A percentile compares a stretch with the other conserved stretches of the same genome.
Conservation (phyloP, 2,888 invertebrate genomes). For the Tachina fera region DNA sequence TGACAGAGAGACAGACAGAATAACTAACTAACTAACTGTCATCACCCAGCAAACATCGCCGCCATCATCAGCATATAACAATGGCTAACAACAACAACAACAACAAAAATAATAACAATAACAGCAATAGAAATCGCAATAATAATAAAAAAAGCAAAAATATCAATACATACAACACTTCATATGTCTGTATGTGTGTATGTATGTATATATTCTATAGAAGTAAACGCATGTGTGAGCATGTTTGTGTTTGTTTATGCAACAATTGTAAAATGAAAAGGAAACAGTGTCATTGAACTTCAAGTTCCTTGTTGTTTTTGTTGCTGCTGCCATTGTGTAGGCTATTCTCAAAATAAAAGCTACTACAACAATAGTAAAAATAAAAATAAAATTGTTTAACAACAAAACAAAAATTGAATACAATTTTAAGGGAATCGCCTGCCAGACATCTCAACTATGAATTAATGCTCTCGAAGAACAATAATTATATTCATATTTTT, state of each 20-base stretch:
- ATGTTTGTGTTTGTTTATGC: slow-evolving; percentile 61
- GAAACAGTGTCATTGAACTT: slow-evolving; percentile 71
- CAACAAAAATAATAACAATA: slow-evolving; percentile 11
- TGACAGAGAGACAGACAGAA: too few species aligned
- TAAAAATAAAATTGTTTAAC: slow-evolving; percentile 21
- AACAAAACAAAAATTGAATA: slow-evolving; percentile 35
- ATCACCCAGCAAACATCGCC: slow-evolving; percentile 9
- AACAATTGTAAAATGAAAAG: slow-evolving; percentile 70
- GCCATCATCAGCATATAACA: slow-evolving; percentile 40
- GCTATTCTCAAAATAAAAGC: slow-evolving; percentile 45
- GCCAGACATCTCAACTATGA: slow-evolving; percentile 38
- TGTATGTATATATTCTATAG: neutral
- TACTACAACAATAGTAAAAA: slow-evolving; percentile 45
- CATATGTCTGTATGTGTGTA: neutral
- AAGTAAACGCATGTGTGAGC: slow-evolving; percentile 3
- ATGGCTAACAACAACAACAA: slow-evolving; percentile 52
- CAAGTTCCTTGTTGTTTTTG: slow-evolving; percentile 44
- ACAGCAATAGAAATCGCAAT: slow-evolving; percentile 29
- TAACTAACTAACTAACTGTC: slow-evolving; percentile 33
- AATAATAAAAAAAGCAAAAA: slow-evolving; percentile 40
- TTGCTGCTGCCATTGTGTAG: slow-evolving; percentile 32
- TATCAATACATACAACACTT: neutral
- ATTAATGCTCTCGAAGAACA: slow-evolving; percentile 37
- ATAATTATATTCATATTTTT: slow-evolving; percentile 25
- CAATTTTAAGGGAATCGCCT: slow-evolving; percentile 44